Base-by-base conservation (phyloP, 2,113 vertebrate genomes). In the rabbit (Oryctolagus cuniculus) region DNA sequence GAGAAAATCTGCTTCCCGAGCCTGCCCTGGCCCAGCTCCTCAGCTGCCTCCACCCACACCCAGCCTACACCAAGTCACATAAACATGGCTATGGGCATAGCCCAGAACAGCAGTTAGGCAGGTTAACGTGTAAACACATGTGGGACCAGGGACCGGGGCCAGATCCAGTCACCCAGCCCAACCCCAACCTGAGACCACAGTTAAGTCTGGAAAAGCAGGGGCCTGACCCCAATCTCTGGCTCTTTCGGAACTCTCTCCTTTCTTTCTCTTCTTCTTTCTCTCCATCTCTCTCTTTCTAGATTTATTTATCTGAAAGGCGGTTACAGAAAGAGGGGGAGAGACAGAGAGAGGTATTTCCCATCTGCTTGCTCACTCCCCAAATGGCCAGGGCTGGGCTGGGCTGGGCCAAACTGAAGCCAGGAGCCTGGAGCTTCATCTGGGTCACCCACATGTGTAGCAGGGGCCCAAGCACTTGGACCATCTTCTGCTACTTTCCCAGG, bases 1-100 rank as follows among this genome's bases (percentile, higher is more conserved):
- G 31, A 93, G 78, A 93, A 73, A 87, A 53, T 29, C 91, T 61
- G 44, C 75, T 73, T 87, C 80, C 58, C 69, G 17, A 79, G 34
- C 67, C 80, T 21, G 13, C 75, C 72, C 73, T 16, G 4, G 44
- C 73, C 75, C 77, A 58, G 86, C 29, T 86, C 83, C 80, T 83
- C 72, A 93, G 90, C 44, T 44, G 44, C 1, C 38, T 87, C 89
- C 27, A 44, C 73, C 91, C 94, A 19, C 80, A 95, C 96, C 94
- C 97, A 97, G 97, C 97, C 38, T 96, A 95, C 93, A 95, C 77
- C 15, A 89, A 97, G 97, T 98, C 97, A 97, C 87, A 55, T 97
- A 91, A 98, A 93, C 1, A 17, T 90, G 80, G 84, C 1, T 81
- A 87, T 3, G 72, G 95, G 96, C 97, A 96, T 86, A 87, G 96